These are phyloP conservation scores for Smittia aterrima DNA, from an alignment of 2,888 invertebrate genomes.

Conservation along the genomic window DNA sequence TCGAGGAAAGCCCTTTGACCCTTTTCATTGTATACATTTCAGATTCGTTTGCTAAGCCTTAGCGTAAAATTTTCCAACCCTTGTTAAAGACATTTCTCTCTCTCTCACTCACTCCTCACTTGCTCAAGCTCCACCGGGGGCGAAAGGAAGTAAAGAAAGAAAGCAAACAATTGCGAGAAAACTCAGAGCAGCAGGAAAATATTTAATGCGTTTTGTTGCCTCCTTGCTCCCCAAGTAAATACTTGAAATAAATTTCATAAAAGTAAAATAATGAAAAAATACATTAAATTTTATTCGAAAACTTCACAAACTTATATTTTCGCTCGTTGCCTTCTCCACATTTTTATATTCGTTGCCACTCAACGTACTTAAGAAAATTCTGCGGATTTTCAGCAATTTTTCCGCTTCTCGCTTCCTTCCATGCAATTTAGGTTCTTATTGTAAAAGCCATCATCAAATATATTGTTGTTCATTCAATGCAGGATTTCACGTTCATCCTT, in stretches of 20 bases:
- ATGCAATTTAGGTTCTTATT: slow-evolving; percentile 21
- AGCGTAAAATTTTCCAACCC: not conserved
- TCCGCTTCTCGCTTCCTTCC: slow-evolving; percentile 14
- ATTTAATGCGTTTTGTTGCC: slow-evolving; percentile 38
- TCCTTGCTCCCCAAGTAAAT: slow-evolving; percentile 19
- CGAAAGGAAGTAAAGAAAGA: slow-evolving; percentile 1
- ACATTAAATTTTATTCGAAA: slow-evolving; percentile 27
- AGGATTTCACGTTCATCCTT: slow-evolving; percentile 19
- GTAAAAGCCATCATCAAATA: slow-evolving; percentile 4
- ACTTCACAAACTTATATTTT: not conserved
- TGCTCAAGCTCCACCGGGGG: not conserved
- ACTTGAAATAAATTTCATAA: slow-evolving; percentile 22
- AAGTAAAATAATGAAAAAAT: slow-evolving; percentile 24
- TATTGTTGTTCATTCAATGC: slow-evolving; percentile 12
- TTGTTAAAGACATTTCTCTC: slow-evolving; percentile 10
- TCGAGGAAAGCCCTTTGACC: not conserved
- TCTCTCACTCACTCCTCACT: no score
- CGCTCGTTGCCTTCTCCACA: not conserved
- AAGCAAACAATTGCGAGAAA: slow-evolving; percentile 11
- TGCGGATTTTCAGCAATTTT: slow-evolving; percentile 2
- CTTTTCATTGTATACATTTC: slow-evolving; percentile 4
- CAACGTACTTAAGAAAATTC: slow-evolving; percentile 5
- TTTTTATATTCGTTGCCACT: not conserved
- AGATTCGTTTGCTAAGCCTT: not conserved
- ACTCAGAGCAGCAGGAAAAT: slow-evolving; percentile 17